phyloP scores from a whole-genome alignment of 53 echinoderm and acorn worm species.

The Glandiceps talaboti region DNA sequence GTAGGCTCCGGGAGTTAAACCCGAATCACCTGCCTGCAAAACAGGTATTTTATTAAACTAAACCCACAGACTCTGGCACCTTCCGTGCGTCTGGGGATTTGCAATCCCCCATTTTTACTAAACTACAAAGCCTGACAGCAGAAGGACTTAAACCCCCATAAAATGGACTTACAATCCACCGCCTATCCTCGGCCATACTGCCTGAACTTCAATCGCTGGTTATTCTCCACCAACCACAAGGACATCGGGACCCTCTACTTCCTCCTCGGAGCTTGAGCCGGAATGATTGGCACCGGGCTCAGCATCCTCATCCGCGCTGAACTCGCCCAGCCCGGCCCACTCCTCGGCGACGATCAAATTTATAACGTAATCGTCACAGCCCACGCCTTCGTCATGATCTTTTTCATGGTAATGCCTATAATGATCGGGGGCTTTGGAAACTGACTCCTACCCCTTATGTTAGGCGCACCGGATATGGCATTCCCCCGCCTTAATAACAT shows the following conservation, averaged over 20 bases:
- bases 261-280: slow-evolving; percentile 53
- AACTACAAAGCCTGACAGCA: too few relatives aligned
- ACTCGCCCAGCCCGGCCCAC: slow-evolving; percentile 49
- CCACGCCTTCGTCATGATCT: slow-evolving; percentile 63
- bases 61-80: too few relatives aligned
- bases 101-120: too few relatives aligned
- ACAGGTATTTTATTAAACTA: too few relatives aligned
- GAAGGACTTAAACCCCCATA: too few relatives aligned
- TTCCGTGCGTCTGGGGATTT: too few relatives aligned
- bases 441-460: slow-evolving; percentile 52
- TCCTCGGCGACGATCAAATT: slow-evolving; percentile 50
- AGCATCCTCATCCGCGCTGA: slow-evolving; percentile 57
- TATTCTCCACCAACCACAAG: slow-evolving; percentile 76
- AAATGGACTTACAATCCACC: too few relatives aligned
- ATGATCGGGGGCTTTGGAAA: slow-evolving; percentile 77
- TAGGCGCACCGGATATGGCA: slow-evolving; percentile 69
- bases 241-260: slow-evolving; percentile 63
- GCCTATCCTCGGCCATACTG: too few relatives aligned
- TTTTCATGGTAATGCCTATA: slow-evolving; percentile 73
- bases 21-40: too few relatives aligned
- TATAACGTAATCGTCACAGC: slow-evolving; percentile 65
- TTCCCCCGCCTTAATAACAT: slow-evolving; percentile 73
- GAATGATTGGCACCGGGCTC: slow-evolving; percentile 56
- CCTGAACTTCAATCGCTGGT: slow-evolving; percentile 56
- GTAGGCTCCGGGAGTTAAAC: too few relatives aligned